Percentiles rank a stretch among this genome's conserved stretches.
Conservation (phyloP, 2,888 invertebrate genomes). For the Diploptera punctata region DNA sequence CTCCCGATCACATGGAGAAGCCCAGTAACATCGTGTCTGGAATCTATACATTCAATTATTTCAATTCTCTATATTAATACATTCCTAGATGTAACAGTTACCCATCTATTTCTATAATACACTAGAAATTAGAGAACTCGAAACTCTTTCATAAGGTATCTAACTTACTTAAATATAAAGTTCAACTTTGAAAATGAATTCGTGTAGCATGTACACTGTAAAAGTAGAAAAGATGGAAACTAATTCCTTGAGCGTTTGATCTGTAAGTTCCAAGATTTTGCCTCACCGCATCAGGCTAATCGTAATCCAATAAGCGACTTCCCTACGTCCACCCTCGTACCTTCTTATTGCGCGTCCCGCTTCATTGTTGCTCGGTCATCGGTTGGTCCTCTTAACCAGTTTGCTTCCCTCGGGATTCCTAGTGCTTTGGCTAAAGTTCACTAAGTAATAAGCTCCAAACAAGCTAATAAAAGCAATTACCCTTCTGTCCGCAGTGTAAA, state of each 20-base stretch:
- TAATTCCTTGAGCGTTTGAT: neutral
- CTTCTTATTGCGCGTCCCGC: neutral
- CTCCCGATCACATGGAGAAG: neutral
- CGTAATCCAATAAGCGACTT: slow-evolving; percentile 26
- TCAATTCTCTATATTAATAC: too few relatives aligned
- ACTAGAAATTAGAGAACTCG: too few relatives aligned
- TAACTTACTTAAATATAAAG: too few relatives aligned
- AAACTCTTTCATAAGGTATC: too few relatives aligned
- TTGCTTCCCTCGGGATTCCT: slow-evolving; percentile 1
- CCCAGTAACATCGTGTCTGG: too few relatives aligned
- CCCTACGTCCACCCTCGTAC: neutral
- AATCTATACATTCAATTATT: too few relatives aligned
- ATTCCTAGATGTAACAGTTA: too few relatives aligned
- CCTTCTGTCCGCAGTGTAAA: too few relatives aligned
- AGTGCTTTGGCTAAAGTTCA: slow-evolving; percentile 17
- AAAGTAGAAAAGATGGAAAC: neutral
- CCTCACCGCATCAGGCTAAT: slow-evolving; percentile 24
- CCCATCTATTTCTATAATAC: too few relatives aligned
- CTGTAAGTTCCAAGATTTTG: neutral
- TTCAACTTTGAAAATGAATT: too few relatives aligned
- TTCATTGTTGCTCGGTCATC: neutral
- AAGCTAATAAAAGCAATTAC: slow-evolving; percentile 30
- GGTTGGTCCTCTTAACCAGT: neutral
- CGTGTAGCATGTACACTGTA: too few relatives aligned
- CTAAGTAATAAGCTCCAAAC: slow-evolving; percentile 33